Conservation (phyloP, 2,113 vertebrate species). For the Neotoma lepida region DNA sequence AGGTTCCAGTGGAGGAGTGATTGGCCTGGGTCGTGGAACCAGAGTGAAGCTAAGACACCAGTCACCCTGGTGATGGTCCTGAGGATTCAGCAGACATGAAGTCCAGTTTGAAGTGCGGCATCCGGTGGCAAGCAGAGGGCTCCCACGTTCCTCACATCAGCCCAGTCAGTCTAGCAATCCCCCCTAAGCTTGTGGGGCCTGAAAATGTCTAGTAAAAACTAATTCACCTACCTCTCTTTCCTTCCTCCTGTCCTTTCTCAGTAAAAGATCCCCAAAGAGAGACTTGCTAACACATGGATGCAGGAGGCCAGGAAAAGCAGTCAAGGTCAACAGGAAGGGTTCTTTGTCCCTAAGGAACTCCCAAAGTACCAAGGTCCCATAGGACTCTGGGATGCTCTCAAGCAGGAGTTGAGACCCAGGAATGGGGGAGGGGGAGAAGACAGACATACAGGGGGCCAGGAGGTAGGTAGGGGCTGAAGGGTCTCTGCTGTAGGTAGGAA, state of each 20-base stretch:
- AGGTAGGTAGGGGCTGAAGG: background rate
- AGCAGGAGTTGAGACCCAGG: background rate
- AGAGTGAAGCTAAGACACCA: background rate
- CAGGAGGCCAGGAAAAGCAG: background rate
- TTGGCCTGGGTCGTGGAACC: background rate
- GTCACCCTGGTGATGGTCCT: background rate
- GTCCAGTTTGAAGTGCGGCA: background rate
- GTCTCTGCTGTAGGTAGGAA: background rate
- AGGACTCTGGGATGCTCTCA: background rate
- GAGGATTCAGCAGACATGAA: background rate
- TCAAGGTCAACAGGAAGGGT: background rate
- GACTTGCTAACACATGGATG: background rate
- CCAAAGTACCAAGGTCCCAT: background rate
- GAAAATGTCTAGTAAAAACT: background rate
- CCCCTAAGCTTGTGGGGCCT: background rate
- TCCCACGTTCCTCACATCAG: background rate
- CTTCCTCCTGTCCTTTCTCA: background rate
- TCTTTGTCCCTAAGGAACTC: background rate
- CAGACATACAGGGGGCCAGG: background rate
- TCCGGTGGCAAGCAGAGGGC: background rate
- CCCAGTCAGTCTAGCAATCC: background rate
- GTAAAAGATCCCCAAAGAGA: background rate
- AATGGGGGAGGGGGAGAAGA: background rate
- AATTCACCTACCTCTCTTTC: background rate
- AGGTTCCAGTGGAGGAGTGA: background rate